These are phyloP conservation scores for Pseudochirops cupreus DNA, from an alignment of 2,797 vertebrate species.

Conservation along the genomic window DNA sequence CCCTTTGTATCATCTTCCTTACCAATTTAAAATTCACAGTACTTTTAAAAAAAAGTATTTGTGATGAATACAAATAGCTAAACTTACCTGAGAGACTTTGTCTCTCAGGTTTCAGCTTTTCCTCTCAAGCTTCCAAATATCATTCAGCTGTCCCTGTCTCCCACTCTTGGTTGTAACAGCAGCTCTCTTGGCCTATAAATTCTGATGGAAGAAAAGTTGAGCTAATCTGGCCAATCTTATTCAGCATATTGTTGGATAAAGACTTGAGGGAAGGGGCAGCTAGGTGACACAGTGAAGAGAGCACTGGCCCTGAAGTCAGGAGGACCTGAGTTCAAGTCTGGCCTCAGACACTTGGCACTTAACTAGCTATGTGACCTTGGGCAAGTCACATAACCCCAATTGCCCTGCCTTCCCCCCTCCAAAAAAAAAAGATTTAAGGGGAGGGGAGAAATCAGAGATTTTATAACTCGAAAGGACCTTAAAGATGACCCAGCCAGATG, in stretches of 20 bases:
- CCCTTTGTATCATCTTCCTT: not conserved
- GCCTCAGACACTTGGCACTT: too few species aligned
- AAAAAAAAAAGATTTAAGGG: not conserved
- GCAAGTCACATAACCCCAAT: too few species aligned
- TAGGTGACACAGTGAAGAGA: too few species aligned
- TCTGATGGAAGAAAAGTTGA: not conserved
- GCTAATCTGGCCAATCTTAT: not conserved
- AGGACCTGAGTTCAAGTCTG: too few species aligned
- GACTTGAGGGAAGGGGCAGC: not conserved
- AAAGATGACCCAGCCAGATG: not conserved
- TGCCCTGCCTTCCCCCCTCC: too few species aligned
- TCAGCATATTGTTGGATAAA: too few species aligned
- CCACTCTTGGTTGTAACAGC: not conserved
- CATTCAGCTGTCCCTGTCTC: not conserved
- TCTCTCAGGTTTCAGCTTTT: conserved; percentile 39
- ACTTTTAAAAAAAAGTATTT: not conserved
- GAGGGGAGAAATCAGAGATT: not conserved
- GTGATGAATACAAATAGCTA: conserved; percentile 3
- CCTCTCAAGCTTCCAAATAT: not conserved
- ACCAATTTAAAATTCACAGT: not conserved
- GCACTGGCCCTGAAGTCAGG: too few species aligned
- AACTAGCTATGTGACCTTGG: too few species aligned
- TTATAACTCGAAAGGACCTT: not conserved
- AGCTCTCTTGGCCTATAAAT: not conserved
- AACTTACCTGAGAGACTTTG: conserved; percentile 37